These are phyloP conservation scores for Scomber colias DNA, from an alignment of 2,113 vertebrate species.

Conservation along the genomic window DNA sequence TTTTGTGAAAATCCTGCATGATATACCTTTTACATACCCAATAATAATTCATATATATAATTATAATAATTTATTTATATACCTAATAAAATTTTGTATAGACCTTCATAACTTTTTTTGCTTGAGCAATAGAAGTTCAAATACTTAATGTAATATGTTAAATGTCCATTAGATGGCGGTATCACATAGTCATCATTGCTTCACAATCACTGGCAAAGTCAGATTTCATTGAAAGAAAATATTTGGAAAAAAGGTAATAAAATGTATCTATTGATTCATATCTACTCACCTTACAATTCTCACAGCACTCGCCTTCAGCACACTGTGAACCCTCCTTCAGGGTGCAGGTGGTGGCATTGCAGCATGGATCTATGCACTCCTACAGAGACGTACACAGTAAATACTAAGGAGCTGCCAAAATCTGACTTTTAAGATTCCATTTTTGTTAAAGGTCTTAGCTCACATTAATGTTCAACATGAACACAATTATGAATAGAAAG, in stretches of 20 bases:
- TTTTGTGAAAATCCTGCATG: no score
- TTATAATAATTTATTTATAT: no score
- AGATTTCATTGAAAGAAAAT: not conserved
- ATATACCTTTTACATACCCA: no score
- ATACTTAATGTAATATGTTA: not conserved
- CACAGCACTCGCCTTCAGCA: constrained; percentile 80
- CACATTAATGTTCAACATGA: no score
- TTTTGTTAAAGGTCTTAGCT: no score
- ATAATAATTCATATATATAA: no score
- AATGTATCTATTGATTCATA: fast-evolving
- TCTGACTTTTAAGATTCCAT: no score
- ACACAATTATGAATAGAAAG: no score
- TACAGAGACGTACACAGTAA: constrained; percentile 22
- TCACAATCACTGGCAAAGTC: no score
- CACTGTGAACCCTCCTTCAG: constrained; percentile 74
- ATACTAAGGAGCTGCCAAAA: not conserved
- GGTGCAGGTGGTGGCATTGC: constrained; percentile 83
- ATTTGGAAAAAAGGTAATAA: not conserved
- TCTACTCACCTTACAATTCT: constrained; percentile 81
- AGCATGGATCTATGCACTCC: constrained; percentile 85
- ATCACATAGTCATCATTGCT: not conserved
- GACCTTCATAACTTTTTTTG: no score
- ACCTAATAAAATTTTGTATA: no score
- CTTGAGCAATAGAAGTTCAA: not conserved
- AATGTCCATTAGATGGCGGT: constrained; percentile 36